Percentiles rank a stretch among this genome's conserved stretches.
Evolutionary conservation across 2,113 vertebrate species (phyloP).

Genomic region (Phrynocephalus versicolor): DNA sequence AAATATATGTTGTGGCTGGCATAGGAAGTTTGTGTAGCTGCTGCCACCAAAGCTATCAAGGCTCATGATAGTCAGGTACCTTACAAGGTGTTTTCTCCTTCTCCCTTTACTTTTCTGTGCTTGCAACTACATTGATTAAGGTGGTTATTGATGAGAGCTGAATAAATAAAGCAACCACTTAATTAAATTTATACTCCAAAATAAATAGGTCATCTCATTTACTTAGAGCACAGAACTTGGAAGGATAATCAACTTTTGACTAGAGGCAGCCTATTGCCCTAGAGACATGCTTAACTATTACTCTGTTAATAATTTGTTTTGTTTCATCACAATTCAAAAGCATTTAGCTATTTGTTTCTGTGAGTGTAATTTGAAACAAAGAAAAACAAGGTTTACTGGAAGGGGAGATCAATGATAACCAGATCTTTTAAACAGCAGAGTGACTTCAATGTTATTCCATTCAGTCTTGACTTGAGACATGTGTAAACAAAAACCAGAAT

Average conservation of each 20-base stretch:
- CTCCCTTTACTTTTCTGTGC: constrained; percentile 12
- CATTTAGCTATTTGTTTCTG: constrained; percentile 17
- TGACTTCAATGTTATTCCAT: not conserved
- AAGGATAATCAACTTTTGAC: constrained; percentile 71
- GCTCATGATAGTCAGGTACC: not conserved
- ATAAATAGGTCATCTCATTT: constrained; percentile 76
- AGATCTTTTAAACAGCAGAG: not conserved
- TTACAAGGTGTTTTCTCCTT: not conserved
- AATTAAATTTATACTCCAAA: constrained; percentile 70
- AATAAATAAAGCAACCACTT: constrained; percentile 65
- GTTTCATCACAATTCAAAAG: constrained; percentile 35
- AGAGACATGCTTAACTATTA: constrained; percentile 53
- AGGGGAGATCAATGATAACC: not conserved
- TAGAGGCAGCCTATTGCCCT: constrained; percentile 49
- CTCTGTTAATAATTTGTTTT: constrained; percentile 48
- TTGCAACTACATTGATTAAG: constrained; percentile 38
- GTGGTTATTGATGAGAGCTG: constrained; percentile 55
- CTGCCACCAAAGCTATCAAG: not conserved
- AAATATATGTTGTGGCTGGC: constrained; percentile 6
- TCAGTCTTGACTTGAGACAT: not conserved
- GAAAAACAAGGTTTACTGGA: not conserved
- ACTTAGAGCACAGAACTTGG: constrained; percentile 70
- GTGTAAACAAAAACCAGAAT: not conserved
- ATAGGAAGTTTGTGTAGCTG: not conserved
- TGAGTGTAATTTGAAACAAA: constrained; percentile 16